A percentile compares a stretch with the other conserved stretches of the same genome.
Conservation (phyloP, 2,888 invertebrate species). For the Zaprionus obscuricornis region DNA sequence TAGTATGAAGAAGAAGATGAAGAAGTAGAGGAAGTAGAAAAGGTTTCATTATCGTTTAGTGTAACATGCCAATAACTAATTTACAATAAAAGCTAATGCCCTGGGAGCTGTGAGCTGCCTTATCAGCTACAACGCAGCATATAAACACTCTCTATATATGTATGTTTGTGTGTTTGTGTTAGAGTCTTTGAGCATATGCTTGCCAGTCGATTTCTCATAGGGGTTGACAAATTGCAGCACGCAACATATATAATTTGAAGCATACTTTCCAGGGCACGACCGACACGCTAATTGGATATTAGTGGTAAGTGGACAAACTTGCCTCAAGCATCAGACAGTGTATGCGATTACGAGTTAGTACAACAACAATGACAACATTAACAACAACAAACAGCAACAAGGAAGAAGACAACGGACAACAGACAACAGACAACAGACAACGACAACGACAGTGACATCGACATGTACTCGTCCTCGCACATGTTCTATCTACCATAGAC, state of each 20-base stretch:
- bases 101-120: slow-evolving; percentile 47
- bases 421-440: no score
- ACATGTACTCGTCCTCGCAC: slow-evolving; percentile 24
- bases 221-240: slow-evolving; percentile 71
- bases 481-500: slow-evolving; percentile 60
- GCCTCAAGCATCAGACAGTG: slow-evolving; percentile 14
- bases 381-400: no score
- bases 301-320: slow-evolving; percentile 60
- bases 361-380: no score
- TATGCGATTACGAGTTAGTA: no score
- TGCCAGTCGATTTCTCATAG: slow-evolving; percentile 31
- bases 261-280: slow-evolving; percentile 58
- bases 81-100: slow-evolving; percentile 63
- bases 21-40: neutral
- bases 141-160: slow-evolving; percentile 19
- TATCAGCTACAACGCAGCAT: slow-evolving; percentile 54
- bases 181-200: slow-evolving; percentile 53
- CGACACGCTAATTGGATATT: slow-evolving; percentile 73
- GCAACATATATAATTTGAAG: slow-evolving; percentile 66
- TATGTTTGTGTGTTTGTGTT: slow-evolving; percentile 26
- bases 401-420: no score
- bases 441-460: neutral
- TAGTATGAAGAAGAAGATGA: slow-evolving; percentile 16
- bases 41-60: slow-evolving; percentile 71
- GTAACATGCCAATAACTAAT: slow-evolving; percentile 76